Percentiles rank a stretch among this genome's conserved stretches.
Conservation (phyloP, 2,888 invertebrate genomes). For the Platynereis dumerilii region DNA sequence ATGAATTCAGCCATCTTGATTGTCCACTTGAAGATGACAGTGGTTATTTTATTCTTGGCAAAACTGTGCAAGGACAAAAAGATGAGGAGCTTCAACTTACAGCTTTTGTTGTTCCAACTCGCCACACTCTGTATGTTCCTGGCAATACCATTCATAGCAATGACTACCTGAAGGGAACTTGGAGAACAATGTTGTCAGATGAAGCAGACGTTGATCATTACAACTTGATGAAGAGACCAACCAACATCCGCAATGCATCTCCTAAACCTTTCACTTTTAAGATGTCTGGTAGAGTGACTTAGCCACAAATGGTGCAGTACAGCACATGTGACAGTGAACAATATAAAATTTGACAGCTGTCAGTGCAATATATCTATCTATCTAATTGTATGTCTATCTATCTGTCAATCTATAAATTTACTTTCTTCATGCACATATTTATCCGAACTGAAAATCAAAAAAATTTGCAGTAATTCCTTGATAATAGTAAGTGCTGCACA, state of each 20-base stretch:
- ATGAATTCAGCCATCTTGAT: conserved; percentile 40
- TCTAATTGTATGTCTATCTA: neutral
- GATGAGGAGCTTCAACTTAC: conserved; percentile 30
- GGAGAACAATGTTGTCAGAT: conserved; percentile 41
- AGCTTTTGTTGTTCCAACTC: conserved; percentile 27
- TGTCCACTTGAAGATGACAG: conserved; percentile 37
- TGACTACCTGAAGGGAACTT: conserved; percentile 37
- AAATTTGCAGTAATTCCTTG: too few species aligned
- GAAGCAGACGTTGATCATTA: conserved; percentile 38
- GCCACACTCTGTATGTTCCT: conserved; percentile 29
- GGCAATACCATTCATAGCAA: conserved; percentile 24
- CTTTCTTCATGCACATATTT: too few species aligned
- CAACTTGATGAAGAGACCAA: conserved; percentile 19
- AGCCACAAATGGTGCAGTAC: too few species aligned
- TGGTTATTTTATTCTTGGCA: conserved; percentile 37
- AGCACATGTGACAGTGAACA: neutral
- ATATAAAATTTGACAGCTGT: neutral
- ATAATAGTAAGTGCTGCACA: too few species aligned
- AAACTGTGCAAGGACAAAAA: too few species aligned
- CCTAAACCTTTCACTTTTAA: conserved; percentile 6
- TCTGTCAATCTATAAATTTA: neutral
- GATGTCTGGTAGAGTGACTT: neutral
- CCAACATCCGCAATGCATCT: too few species aligned
- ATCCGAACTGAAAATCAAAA: too few species aligned
- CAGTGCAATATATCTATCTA: neutral